phyloP scores from a whole-genome alignment of 2,888 invertebrate genomes.

The Tinea semifulvella region DNA sequence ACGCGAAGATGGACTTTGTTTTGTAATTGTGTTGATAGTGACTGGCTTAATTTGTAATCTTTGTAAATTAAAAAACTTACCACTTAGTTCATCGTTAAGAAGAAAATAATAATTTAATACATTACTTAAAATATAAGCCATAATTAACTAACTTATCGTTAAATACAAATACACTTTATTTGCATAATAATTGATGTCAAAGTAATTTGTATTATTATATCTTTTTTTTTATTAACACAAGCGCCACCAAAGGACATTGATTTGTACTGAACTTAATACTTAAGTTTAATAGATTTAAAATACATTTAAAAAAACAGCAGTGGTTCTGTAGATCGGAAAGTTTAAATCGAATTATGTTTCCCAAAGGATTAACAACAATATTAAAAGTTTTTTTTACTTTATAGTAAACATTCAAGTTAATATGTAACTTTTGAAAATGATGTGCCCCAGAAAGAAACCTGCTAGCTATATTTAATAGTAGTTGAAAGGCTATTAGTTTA shows the following conservation, averaged over 20 bases:
- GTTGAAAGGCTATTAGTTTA: too few species aligned
- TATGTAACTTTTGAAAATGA: too few species aligned
- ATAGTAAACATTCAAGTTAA: too few species aligned
- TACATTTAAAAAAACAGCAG: neutral
- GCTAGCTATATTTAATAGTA: too few species aligned
- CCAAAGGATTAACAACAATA: too few species aligned
- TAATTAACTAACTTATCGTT: constrained; percentile 19
- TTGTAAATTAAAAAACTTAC: too few species aligned
- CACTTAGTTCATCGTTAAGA: constrained; percentile 49
- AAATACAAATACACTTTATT: neutral
- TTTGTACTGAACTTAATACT: neutral
- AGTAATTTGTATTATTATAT: neutral
- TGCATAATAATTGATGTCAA: neutral
- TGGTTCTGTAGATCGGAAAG: neutral
- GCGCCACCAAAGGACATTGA: neutral
- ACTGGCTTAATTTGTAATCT: too few species aligned
- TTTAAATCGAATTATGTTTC: too few species aligned
- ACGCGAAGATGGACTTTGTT: too few species aligned
- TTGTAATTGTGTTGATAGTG: too few species aligned
- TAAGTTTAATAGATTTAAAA: neutral
- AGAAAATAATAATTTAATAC: constrained; percentile 42
- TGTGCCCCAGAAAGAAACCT: too few species aligned
- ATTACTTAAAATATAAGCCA: constrained; percentile 44
- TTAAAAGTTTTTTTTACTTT: too few species aligned
- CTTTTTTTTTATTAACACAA: neutral